Evolutionary conservation across 2,797 vertebrate genomes (phyloP).

Genomic region (Bufotes viridis): DNA sequence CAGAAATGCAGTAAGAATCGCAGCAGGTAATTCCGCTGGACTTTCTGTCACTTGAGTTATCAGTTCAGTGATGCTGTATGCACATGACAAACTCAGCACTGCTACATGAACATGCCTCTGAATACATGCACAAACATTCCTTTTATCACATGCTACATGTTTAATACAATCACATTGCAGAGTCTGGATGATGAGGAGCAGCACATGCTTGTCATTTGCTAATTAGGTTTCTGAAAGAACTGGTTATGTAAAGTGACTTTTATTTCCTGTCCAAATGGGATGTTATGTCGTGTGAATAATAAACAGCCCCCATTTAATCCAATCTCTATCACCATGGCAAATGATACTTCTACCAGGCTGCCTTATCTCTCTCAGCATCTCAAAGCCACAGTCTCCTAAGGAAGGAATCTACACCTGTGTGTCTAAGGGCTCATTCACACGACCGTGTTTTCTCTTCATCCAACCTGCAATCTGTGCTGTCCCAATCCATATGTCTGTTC

Average conservation of each 20-base stretch:
- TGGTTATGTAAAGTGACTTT: slow-evolving; percentile 34
- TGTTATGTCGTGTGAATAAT: slow-evolving; percentile 29
- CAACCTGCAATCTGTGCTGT: too few relatives aligned
- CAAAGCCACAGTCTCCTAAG: not conserved
- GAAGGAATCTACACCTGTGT: not conserved
- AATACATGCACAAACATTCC: not conserved
- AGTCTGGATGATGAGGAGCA: slow-evolving; percentile 17
- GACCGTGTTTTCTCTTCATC: too few relatives aligned
- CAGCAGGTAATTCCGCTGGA: too few relatives aligned
- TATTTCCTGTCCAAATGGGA: slow-evolving; percentile 49
- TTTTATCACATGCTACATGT: slow-evolving; percentile 6
- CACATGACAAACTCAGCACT: not conserved
- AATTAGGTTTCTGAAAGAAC: slow-evolving; percentile 31
- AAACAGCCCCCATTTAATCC: slow-evolving; percentile 31
- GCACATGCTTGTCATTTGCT: slow-evolving; percentile 19
- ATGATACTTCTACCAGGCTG: slow-evolving; percentile 4
- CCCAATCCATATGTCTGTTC: too few relatives aligned
- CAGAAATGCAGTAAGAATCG: too few relatives aligned
- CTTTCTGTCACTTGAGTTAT: too few relatives aligned
- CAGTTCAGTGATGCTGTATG: too few relatives aligned
- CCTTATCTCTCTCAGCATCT: not conserved
- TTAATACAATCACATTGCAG: not conserved
- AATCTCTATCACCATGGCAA: slow-evolving; percentile 50
- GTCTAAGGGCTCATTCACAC: too few relatives aligned
- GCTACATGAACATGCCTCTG: not conserved